Percentiles rank a stretch among this genome's conserved stretches.
Conservation (phyloP, 2,888 invertebrate genomes). For the Pyrocoelia pectoralis region DNA sequence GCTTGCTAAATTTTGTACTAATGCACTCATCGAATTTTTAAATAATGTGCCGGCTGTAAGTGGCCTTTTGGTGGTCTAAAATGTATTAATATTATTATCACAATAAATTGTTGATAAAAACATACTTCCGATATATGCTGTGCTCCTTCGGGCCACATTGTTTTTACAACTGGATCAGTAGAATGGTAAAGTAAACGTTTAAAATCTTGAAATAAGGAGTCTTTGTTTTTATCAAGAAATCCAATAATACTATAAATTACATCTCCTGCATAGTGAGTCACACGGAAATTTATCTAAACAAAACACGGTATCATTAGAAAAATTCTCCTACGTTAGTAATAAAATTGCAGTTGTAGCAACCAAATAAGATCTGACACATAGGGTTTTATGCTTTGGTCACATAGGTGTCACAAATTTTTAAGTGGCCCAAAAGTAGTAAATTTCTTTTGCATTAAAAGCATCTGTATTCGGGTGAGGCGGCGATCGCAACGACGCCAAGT, state of each 20-base stretch:
- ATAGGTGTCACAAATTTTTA: no score
- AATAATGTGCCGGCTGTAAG: constrained; percentile 93
- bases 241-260: constrained; percentile 90
- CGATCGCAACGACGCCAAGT: no score
- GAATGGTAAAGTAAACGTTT: constrained; percentile 91
- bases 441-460: no score
- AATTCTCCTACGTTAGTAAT: no score
- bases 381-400: no score
- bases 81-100: not conserved
- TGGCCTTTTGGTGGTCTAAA: constrained; percentile 91
- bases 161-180: constrained; percentile 74
- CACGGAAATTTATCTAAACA: constrained; percentile 70
- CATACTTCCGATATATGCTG: constrained; percentile 83
- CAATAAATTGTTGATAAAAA: no score
- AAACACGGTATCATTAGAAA: no score
- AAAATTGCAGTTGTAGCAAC: no score
- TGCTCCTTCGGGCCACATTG: constrained; percentile 98
- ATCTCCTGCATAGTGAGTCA: constrained; percentile 96
- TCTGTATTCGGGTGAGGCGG: no score
- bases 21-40: constrained; percentile 91
- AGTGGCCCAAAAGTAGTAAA: no score
- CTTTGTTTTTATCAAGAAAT: constrained; percentile 97
- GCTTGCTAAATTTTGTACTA: constrained; percentile 86
- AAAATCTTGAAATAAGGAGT: constrained; percentile 96
- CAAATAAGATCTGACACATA: no score